Percentiles rank a stretch among this genome's conserved stretches.
Conservation (phyloP, 2,888 invertebrate genomes). For the Lasioglossum pauxillum region DNA sequence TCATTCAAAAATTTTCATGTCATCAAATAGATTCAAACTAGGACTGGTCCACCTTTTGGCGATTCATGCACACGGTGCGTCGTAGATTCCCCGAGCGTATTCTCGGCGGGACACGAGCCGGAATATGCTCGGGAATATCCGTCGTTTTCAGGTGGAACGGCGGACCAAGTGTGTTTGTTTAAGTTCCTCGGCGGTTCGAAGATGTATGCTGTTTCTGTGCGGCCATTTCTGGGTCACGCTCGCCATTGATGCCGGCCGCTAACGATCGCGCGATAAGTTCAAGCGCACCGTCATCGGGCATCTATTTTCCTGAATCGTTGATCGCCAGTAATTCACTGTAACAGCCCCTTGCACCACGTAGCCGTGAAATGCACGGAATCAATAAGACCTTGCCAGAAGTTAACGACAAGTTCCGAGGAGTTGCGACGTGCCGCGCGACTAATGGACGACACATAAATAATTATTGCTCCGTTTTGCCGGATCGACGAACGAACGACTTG, state of each 20-base stretch:
- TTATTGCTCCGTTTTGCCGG: background rate
- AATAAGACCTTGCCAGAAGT: constrained; percentile 46
- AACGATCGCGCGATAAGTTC: constrained; percentile 53
- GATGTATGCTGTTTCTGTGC: background rate
- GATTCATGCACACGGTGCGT: background rate
- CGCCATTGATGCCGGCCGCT: constrained; percentile 15
- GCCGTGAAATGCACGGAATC: constrained; percentile 40
- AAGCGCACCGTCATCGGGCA: constrained; percentile 36
- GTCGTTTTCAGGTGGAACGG: background rate
- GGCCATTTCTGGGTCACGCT: constrained; percentile 22
- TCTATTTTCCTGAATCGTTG: constrained; percentile 26
- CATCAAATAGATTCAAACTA: background rate
- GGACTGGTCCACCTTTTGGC: background rate
- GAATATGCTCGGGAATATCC: background rate
- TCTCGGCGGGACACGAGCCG: background rate
- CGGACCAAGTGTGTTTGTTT: background rate
- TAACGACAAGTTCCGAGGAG: constrained; percentile 31
- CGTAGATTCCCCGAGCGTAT: background rate
- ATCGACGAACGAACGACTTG: background rate
- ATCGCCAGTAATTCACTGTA: constrained; percentile 16
- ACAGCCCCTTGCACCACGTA: constrained; percentile 36
- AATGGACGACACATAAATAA: constrained; percentile 35
- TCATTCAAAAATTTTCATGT: background rate
- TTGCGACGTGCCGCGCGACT: background rate
- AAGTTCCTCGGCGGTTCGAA: background rate